Base-by-base conservation (phyloP, 2,113 vertebrate species). In the Upupa epops region DNA sequence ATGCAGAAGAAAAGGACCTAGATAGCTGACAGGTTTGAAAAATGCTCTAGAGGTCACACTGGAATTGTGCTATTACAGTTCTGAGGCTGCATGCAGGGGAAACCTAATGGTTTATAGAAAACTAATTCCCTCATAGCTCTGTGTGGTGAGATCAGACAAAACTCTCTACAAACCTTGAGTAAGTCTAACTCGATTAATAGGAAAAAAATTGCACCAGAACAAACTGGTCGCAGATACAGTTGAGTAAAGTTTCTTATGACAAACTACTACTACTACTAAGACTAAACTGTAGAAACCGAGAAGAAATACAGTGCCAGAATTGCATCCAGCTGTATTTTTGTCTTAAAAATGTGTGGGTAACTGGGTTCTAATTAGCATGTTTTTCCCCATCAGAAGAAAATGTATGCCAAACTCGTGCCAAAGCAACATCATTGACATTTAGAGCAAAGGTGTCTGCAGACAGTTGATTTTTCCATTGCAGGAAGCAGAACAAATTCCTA, bases 11-110 rank as follows among this genome's bases (percentile, higher is more conserved):
- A 18, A 84, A 72, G 24, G 58, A 84, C 29, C 51, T 56, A 73
- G 21, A 70, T 58, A 75, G 11, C 15, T 28, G 52, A 90, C 40
- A 82, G 40, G 90, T 78, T 58, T 58, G 64, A 61, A 92, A 95
- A 90, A 72, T 34, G 42, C 36, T 32, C 24, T 17, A 72, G 32
- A 40, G 54, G 12, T 79, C 76, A 55, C 19, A 48, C 16, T 82
- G 51, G 63, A 78, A 59, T 73, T 88, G 32, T 65, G 76, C 58
- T 74, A 40, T 65, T 86, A 83, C 13, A 71, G 61, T 42, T 73
- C 79, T 0, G 0, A 88, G 55, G 5, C 37, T 31, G 24, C 0
- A 3, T 29, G 75, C 0, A 0, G 9, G 18, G 12, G 34, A 8
- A 55, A 19, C 4, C 3, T 42, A 83, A 68, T 2, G 3, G 34